Percentiles rank a stretch among this genome's conserved stretches.
phyloP scores from a whole-genome alignment of 2,113 vertebrate genomes.

The Oenanthe melanoleuca region DNA sequence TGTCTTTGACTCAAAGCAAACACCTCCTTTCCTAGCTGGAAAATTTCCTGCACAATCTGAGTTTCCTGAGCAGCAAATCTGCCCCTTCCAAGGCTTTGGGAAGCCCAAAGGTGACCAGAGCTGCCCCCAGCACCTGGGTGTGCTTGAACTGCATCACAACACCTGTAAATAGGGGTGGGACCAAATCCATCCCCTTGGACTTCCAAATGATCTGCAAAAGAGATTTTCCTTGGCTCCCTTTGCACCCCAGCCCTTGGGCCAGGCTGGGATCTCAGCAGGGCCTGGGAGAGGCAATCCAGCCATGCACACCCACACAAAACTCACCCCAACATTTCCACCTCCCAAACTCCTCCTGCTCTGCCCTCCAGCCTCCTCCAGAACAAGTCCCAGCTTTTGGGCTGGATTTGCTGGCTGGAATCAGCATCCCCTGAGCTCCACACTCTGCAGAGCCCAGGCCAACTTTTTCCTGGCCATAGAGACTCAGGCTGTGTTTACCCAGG shows the following conservation, averaged over 20 bases:
- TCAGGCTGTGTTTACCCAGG: neutral
- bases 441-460: neutral
- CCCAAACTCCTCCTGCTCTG: neutral
- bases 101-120: neutral
- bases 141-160: rapidly evolving
- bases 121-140: neutral
- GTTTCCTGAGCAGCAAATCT: neutral
- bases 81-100: neutral
- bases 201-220: neutral
- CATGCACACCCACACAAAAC: rapidly evolving
- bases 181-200: neutral
- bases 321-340: neutral
- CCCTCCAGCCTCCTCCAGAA: neutral
- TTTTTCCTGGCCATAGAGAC: neutral
- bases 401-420: neutral
- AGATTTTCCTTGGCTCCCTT: neutral
- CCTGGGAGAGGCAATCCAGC: neutral
- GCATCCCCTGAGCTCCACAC: neutral
- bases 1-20: neutral
- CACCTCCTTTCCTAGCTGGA: neutral
- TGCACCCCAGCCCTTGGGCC: rapidly evolving
- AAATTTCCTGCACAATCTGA: neutral
- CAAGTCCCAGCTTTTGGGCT: neutral
- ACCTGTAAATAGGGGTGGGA: neutral
- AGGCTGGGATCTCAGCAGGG: neutral